Conservation (phyloP, 2,113 vertebrate species). For the Collichthys lucidus region DNA sequence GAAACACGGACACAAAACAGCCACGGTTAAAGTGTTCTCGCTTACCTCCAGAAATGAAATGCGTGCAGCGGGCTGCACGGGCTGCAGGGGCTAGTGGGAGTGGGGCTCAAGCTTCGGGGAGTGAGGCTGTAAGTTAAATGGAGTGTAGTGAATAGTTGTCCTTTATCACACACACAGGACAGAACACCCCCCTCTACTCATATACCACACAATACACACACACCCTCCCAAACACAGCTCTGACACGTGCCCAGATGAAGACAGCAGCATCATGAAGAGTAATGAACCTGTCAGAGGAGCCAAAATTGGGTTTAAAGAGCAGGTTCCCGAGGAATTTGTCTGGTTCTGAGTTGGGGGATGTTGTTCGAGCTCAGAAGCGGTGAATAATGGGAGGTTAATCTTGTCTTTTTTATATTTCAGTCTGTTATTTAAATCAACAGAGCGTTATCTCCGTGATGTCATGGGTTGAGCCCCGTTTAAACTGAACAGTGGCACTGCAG, state of each 20-base stretch:
- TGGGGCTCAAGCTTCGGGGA: conserved; percentile 98
- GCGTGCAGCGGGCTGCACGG: conserved; percentile 98
- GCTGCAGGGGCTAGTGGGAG: conserved; percentile 99
- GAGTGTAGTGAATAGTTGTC: conserved; percentile 81
- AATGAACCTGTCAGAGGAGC: conserved; percentile 49
- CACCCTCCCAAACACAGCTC: not conserved
- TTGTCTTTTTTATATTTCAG: too few species aligned
- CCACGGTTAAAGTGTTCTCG: conserved; percentile 63
- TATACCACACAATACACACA: not conserved
- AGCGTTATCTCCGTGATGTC: not conserved
- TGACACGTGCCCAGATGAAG: conserved; percentile 42
- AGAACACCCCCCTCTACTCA: not conserved
- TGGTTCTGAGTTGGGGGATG: conserved; percentile 22
- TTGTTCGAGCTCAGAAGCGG: conserved; percentile 8
- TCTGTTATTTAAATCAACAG: not conserved
- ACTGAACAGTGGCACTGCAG: conserved; percentile 56
- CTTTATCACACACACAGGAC: conserved; percentile 59
- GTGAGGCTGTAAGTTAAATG: conserved; percentile 99
- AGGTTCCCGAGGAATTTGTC: conserved; percentile 53
- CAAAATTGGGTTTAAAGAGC: conserved; percentile 36
- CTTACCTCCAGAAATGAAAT: conserved; percentile 99
- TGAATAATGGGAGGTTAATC: too few species aligned
- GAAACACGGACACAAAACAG: conserved; percentile 46
- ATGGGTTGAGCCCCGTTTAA: not conserved
- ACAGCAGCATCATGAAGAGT: conserved; percentile 51